Percentiles rank a stretch among this genome's conserved stretches.
These are phyloP conservation scores for Barbus barbus DNA, from an alignment of 2,113 vertebrate genomes.

Conservation along the genomic window DNA sequence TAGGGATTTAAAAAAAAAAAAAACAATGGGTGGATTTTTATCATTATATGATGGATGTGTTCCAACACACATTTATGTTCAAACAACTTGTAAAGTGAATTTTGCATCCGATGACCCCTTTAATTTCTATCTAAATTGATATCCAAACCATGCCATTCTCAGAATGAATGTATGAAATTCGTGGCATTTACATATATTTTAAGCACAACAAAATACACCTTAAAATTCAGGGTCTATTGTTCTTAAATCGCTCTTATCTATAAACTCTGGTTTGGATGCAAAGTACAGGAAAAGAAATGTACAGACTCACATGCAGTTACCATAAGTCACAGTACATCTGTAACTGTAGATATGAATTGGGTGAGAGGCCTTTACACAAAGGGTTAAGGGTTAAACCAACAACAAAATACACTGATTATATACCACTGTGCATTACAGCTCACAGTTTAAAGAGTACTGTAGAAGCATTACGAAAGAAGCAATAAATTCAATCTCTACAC, in stretches of 20 bases:
- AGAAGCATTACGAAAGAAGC: neutral
- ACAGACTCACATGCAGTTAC: neutral
- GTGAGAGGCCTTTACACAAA: neutral
- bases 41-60: no score
- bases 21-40: no score
- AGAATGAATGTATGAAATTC: neutral
- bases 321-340: neutral
- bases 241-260: constrained; percentile 2
- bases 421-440: neutral
- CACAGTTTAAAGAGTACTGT: neutral
- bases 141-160: no score
- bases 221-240: neutral
- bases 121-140: no score
- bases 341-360: no score
- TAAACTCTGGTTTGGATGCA: neutral
- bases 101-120: no score
- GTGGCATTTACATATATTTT: no score
- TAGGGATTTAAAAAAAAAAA: no score
- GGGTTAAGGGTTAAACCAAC: neutral
- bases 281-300: constrained; percentile 17
- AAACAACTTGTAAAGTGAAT: no score
- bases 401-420: neutral
- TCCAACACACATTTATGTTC: no score
- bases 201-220: no score
- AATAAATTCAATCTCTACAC: neutral